A percentile compares a stretch with the other conserved stretches of the same genome.
Evolutionary conservation across 1,140 invertebrate genomes (phyloP).

Genomic region (Atta texana): DNA sequence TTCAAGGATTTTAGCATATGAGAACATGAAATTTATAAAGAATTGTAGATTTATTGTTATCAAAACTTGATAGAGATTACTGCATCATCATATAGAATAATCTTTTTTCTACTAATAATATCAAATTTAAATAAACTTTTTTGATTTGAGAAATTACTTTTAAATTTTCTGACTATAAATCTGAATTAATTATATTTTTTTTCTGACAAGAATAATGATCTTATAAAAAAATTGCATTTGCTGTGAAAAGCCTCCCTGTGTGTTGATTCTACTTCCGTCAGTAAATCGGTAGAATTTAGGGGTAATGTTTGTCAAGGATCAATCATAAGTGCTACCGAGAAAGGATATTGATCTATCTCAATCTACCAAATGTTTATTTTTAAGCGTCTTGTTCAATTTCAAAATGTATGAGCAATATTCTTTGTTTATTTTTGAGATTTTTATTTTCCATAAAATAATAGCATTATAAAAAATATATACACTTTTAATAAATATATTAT

Average conservation of each 20-base stretch:
- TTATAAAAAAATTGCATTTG: not conserved
- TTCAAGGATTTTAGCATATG: not conserved
- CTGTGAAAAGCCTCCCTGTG: not conserved
- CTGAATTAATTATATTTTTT: not conserved
- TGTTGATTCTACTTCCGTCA: not conserved
- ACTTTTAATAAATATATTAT: not conserved
- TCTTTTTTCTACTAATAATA: not conserved
- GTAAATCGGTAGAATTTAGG: conserved; percentile 17
- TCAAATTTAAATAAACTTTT: conserved; percentile 4
- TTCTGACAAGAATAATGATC: not conserved
- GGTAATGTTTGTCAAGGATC: conserved; percentile 12
- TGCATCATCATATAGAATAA: not conserved
- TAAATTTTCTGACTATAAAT: not conserved
- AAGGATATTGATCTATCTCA: conserved; percentile 7
- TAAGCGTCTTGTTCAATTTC: not conserved
- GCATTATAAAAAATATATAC: not conserved
- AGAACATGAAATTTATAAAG: conserved; percentile 21
- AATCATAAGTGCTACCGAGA: conserved; percentile 10
- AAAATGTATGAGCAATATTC: not conserved
- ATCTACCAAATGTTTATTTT: conserved; percentile 1
- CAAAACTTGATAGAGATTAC: conserved; percentile 3
- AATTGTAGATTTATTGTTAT: conserved; percentile 13
- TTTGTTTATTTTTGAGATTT: not conserved
- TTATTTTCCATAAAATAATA: not conserved
- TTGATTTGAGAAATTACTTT: not conserved